A percentile compares a stretch with the other conserved stretches of the same genome.
These are phyloP conservation scores for Eleutherodactylus coqui DNA, from an alignment of 2,797 vertebrate genomes.

Conservation along the genomic window DNA sequence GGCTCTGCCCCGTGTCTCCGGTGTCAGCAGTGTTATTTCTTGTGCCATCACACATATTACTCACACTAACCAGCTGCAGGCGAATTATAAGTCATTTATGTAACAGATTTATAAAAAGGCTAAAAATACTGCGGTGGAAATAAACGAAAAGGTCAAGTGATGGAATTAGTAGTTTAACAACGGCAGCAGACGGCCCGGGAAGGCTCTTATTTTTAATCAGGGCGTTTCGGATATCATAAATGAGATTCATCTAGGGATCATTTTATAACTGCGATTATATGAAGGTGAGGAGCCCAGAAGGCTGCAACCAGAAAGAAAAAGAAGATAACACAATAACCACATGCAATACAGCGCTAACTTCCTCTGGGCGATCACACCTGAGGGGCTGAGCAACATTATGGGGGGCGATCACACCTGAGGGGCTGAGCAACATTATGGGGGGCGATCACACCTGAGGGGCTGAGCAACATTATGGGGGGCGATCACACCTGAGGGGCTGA, in stretches of 20 bases:
- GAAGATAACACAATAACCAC: too few species aligned
- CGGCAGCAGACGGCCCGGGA: neutral
- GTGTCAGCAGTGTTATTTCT: slow-evolving; percentile 4
- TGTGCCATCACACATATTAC: slow-evolving; percentile 33
- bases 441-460: too few species aligned
- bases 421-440: too few species aligned
- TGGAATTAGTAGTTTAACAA: slow-evolving; percentile 23
- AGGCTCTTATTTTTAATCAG: slow-evolving; percentile 27
- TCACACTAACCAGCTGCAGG: slow-evolving; percentile 39
- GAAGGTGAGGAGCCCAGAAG: neutral
- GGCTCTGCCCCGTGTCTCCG: neutral
- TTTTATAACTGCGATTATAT: neutral
- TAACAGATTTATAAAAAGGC: slow-evolving; percentile 45
- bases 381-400: too few species aligned
- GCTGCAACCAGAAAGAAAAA: neutral
- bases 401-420: too few species aligned
- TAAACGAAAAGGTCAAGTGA: slow-evolving; percentile 46
- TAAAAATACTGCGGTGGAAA: slow-evolving; percentile 41
- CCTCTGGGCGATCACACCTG: too few species aligned
- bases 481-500: too few species aligned
- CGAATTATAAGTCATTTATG: slow-evolving; percentile 43
- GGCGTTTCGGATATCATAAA: slow-evolving; percentile 1
- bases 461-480: too few species aligned
- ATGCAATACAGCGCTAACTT: too few species aligned
- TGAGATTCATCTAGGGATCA: neutral